A percentile compares a stretch with the other conserved stretches of the same genome.
Conservation (phyloP, 2,797 vertebrate genomes). For the Labroides dimidiatus region DNA sequence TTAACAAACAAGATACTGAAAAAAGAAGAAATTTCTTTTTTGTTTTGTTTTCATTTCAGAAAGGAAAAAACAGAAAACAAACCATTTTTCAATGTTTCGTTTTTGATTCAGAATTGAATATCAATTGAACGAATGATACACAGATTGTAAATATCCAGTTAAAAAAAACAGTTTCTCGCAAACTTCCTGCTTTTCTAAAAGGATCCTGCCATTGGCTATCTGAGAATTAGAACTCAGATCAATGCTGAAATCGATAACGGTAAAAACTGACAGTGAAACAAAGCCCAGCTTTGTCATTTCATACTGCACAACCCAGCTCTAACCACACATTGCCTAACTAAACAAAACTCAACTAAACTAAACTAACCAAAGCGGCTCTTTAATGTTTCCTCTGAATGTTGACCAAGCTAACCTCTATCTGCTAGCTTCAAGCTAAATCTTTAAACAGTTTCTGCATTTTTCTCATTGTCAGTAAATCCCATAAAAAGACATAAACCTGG, state of each 20-base stretch:
- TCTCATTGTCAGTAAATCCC: background rate
- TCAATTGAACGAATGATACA: no score
- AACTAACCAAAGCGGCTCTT: constrained; percentile 54
- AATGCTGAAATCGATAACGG: constrained; percentile 23
- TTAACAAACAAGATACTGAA: no score
- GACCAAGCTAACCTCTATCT: constrained; percentile 12
- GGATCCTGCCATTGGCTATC: background rate
- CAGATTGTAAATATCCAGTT: background rate
- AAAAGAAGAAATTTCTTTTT: no score
- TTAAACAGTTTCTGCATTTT: background rate
- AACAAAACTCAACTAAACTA: constrained; percentile 46
- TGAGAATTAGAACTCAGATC: background rate
- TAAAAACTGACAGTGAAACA: background rate
- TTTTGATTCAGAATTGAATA: no score
- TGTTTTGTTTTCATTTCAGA: no score
- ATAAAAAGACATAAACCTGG: background rate
- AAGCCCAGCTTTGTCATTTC: constrained; percentile 42
- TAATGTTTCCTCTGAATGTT: constrained; percentile 13
- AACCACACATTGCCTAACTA: constrained; percentile 36
- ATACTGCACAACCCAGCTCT: constrained; percentile 34
- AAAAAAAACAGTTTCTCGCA: background rate
- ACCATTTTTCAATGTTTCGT: no score
- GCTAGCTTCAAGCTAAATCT: constrained; percentile 12
- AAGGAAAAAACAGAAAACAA: no score
- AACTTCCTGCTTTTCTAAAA: background rate